These are phyloP conservation scores for Otus sunia DNA, from an alignment of 2,113 vertebrate species.

Conservation along the genomic window DNA sequence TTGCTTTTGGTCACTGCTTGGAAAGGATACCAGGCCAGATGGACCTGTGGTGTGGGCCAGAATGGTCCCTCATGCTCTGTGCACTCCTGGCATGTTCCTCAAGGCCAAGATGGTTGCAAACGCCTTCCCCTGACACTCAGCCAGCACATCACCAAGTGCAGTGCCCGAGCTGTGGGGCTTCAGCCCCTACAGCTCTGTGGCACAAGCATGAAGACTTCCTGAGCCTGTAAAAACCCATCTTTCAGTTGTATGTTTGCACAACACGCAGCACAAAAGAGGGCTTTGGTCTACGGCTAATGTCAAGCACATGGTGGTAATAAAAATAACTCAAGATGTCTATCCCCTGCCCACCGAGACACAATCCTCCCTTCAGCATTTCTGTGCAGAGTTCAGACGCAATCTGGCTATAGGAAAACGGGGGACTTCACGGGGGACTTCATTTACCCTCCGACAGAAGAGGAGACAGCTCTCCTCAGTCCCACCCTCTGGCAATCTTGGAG, in stretches of 20 bases:
- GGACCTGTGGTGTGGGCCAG: neutral
- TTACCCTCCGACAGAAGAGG: neutral
- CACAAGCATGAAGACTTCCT: neutral
- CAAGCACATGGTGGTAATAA: neutral
- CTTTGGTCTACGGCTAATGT: neutral
- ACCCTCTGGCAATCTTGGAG: neutral
- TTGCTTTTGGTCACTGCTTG: neutral
- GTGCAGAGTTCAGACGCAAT: neutral
- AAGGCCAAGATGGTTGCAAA: neutral
- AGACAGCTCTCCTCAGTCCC: neutral
- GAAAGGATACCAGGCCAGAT: neutral
- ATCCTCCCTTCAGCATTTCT: neutral
- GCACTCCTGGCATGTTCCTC: rapidly evolving
- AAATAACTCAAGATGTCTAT: neutral
- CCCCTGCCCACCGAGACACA: rapidly evolving
- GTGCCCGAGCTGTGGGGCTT: neutral
- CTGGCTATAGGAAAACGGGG: neutral
- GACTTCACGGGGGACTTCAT: neutral
- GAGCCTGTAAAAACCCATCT: neutral
- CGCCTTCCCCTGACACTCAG: neutral
- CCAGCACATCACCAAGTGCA: neutral
- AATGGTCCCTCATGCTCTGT: rapidly evolving
- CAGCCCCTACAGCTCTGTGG: neutral
- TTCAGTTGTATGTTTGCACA: neutral
- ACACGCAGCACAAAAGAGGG: neutral